Conservation (phyloP, 2,113 vertebrate genomes). For the Python bivittatus region DNA sequence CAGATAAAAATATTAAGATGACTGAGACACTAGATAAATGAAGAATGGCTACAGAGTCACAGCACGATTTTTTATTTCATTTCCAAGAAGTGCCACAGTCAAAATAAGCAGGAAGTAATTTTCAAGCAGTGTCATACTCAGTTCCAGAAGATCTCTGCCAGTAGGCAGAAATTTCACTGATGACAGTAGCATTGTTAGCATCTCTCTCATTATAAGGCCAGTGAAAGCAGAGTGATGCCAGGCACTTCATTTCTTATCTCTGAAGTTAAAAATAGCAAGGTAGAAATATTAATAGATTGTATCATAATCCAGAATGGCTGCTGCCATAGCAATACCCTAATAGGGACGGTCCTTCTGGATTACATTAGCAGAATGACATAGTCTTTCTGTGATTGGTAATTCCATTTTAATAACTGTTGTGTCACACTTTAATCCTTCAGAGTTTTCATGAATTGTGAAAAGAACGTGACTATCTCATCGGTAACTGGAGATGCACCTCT, state of each 20-base stretch:
- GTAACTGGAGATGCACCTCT: background rate
- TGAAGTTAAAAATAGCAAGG: background rate
- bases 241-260: background rate
- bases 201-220: background rate
- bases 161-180: background rate
- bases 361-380: background rate
- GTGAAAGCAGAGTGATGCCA: background rate
- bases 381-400: background rate
- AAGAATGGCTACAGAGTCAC: background rate
- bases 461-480: background rate
- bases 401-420: background rate
- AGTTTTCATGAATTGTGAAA: background rate
- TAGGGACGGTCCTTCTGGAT: background rate
- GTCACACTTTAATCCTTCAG: background rate
- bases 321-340: slow-evolving; percentile 14
- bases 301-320: background rate
- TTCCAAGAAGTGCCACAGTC: background rate
- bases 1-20: background rate
- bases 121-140: background rate
- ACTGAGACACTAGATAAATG: background rate
- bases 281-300: background rate
- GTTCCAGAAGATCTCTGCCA: background rate
- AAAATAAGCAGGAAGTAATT: slow-evolving; percentile 11
- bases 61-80: background rate
- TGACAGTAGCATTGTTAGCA: background rate